Evolutionary conservation across 2,113 vertebrate genomes (phyloP).

Genomic region (Dromas ardeola): DNA sequence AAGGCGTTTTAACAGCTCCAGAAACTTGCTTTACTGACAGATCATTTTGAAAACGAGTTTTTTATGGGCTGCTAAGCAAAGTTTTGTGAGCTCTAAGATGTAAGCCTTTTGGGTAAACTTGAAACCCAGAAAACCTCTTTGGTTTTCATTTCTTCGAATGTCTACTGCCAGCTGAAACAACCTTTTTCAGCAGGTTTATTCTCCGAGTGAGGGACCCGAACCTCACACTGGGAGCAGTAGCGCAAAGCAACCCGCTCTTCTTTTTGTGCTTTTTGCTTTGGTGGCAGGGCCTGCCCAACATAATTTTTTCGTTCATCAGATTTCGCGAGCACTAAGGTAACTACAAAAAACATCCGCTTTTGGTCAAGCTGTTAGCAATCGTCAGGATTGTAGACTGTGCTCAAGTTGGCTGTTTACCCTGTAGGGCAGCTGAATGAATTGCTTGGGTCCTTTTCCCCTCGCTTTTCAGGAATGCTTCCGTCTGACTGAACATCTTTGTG

Average conservation of each 20-base stretch:
- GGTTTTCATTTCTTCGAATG: not conserved
- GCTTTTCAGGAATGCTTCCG: slow-evolving; percentile 47
- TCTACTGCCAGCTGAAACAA: not conserved
- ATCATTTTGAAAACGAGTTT: not conserved
- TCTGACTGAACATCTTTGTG: slow-evolving; percentile 13
- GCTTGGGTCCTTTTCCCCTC: not conserved
- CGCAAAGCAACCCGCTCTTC: not conserved
- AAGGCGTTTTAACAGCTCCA: not conserved
- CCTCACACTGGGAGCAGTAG: not conserved
- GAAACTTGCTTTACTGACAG: not conserved
- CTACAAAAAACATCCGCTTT: not conserved
- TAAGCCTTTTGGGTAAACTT: not conserved
- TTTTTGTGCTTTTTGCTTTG: not conserved
- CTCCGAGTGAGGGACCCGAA: not conserved
- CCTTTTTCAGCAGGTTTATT: not conserved
- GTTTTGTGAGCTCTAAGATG: not conserved
- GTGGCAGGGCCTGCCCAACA: not conserved
- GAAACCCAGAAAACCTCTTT: not conserved
- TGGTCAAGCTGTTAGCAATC: not conserved
- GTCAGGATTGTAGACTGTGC: not conserved
- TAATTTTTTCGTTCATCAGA: not conserved
- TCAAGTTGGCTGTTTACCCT: not conserved
- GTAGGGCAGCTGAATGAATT: not conserved
- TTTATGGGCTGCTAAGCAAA: not conserved
- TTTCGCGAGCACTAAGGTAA: not conserved